phyloP scores from a whole-genome alignment of 2,888 invertebrate genomes.

The Gastracanthus pulcherrimus region DNA sequence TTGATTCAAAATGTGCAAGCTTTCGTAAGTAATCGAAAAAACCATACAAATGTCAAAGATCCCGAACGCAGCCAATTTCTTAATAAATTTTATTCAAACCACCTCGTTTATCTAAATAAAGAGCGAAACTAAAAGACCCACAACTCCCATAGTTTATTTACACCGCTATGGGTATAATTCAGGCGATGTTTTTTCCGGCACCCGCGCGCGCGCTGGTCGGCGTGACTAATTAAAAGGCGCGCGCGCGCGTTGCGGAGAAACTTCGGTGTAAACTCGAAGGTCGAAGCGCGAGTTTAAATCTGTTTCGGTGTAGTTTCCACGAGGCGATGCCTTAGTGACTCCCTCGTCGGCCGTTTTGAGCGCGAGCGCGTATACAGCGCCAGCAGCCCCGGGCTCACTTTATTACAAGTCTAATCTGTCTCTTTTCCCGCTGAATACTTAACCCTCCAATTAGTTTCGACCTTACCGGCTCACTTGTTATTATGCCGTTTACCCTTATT shows the following conservation, averaged over 20 bases:
- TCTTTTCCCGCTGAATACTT: conserved; percentile 69
- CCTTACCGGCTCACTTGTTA: conserved; percentile 50
- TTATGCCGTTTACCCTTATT: conserved; percentile 42
- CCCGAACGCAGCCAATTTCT: no score
- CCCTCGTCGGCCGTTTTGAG: conserved; percentile 76
- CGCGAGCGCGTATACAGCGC: conserved; percentile 71
- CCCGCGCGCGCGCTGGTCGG: conserved; percentile 6
- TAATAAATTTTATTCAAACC: no score
- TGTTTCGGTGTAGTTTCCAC: conserved; percentile 75
- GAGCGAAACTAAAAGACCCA: no score
- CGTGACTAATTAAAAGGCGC: conserved; percentile 76
- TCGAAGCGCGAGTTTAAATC: conserved; percentile 75
- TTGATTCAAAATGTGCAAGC: no score
- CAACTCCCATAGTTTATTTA: no score
- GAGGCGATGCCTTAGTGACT: conserved; percentile 75
- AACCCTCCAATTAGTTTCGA: conserved; percentile 64
- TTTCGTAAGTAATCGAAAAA: no score
- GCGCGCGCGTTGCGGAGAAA: no score
- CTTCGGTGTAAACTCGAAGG: conserved; percentile 68
- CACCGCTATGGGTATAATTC: not conserved
- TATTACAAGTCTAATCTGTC: conserved; percentile 76
- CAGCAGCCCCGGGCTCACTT: conserved; percentile 68
- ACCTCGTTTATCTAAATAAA: no score
- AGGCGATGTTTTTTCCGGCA: not conserved
- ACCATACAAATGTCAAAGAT: not conserved